Evolutionary conservation across 2,113 vertebrate genomes (phyloP), one percentile per base, ranked within the genome.

Genomic region (Piprites chloris): DNA sequence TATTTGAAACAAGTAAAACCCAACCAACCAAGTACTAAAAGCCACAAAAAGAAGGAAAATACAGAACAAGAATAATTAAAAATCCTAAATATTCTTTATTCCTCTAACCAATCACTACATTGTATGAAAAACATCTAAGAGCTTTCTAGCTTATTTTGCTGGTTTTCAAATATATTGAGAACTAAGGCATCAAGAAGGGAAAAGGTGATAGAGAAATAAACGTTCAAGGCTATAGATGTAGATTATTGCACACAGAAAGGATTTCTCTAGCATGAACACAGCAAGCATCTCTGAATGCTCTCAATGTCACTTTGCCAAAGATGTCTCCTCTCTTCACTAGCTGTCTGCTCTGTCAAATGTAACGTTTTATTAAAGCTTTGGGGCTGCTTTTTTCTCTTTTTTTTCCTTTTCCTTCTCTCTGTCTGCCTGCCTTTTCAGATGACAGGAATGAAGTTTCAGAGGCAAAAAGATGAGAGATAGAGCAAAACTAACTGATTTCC

Each of bases 351-450:
- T 88, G 86, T 95, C 85, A 89, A 49, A 83, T 55, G 21, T 74
- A 93, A 93, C 1, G 8, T 10, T 96, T 97, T 95, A 95, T 78
- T 97, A 96, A 97, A 94, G 50, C 73, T 89, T 85, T 93, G 39
- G 59, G 42, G 16, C 19, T 93, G 89, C 2, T 32, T n/a, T 10
- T 80, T 6, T 21, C 9, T 33, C 52, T 11, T 52, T 55, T 63
- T 44, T 55, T 69, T 30, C 12, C 13, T 67, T 55, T 47, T 39
- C 16, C 14, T 21, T 77, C 24, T 41, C 26, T 85, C 52, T 32
- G 10, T 59, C 68, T 85, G 8, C 35, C 42, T 82, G 76, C 11
- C 35, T 91, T 53, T 91, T 88, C 75, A 87, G 44, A 73, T 65
- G 77, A 90, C 26, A 84, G 20, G 12, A 86, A 93, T 92, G n/a